phyloP scores from a whole-genome alignment of 2,797 vertebrate genomes.

The Myotis pilosus region DNA sequence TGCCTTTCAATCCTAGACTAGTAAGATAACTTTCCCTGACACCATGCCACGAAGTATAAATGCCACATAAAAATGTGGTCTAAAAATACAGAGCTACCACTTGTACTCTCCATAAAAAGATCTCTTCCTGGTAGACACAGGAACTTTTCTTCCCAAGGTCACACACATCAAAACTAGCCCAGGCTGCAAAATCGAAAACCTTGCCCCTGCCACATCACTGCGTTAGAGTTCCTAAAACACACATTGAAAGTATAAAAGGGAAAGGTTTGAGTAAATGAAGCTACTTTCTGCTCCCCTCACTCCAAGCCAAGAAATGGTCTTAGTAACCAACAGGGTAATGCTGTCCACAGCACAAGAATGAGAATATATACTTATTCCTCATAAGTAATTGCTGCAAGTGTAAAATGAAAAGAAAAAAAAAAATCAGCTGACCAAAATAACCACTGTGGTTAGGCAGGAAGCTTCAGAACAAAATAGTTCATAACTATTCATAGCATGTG shows the following conservation, averaged over 20 bases:
- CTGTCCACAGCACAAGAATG: neutral
- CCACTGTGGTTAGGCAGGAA: neutral
- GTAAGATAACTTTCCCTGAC: constrained; percentile 22
- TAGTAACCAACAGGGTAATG: neutral
- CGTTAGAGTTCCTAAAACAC: neutral
- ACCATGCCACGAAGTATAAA: constrained; percentile 41
- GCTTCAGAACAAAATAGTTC: neutral
- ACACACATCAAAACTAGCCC: constrained; percentile 49
- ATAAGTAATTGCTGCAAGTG: neutral
- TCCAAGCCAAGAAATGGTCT: neutral
- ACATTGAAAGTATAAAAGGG: neutral
- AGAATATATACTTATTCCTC: neutral
- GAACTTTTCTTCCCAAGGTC: constrained; percentile 30
- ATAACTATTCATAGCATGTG: neutral
- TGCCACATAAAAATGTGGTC: constrained; percentile 49
- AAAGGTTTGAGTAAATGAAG: neutral
- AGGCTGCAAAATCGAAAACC: neutral
- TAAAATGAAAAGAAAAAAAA: neutral
- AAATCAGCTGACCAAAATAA: neutral
- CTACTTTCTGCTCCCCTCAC: neutral
- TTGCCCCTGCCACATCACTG: neutral
- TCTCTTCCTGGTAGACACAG: neutral
- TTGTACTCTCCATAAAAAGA: constrained; percentile 48
- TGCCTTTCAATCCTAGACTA: neutral
- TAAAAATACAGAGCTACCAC: constrained; percentile 58